Evolutionary conservation across 1,140 invertebrate species (phyloP), one percentile per base, ranked within the genome.

Genomic region (Plodia interpunctella): DNA sequence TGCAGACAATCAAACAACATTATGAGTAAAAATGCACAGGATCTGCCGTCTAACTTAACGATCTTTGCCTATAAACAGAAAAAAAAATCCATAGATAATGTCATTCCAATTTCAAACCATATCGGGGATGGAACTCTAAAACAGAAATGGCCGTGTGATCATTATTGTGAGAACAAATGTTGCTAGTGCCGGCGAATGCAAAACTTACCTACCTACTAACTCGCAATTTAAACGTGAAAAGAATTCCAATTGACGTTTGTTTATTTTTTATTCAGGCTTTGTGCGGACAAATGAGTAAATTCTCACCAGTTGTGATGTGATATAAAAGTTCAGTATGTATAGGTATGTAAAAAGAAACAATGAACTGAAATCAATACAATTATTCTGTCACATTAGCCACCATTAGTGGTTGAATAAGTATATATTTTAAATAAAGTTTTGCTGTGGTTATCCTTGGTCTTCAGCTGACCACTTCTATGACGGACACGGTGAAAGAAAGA

Each of bases 141-240:
- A 44, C 15, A 3, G 15, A 44, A 44, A 44, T 44, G 38, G 38
- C 38, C 38, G 38, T 17, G 38, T 17, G 13, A 44, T 44, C 13
- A 44, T 44, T 44, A 44, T 15, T 44, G 38, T 44, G 38, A 44
- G 38, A 44, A 44, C 38, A 44, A 44, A 44, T 44, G 38, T 44
- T 3, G 32, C 8, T 35, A 35, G 32, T 15, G 38, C 8, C 38
- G 38, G 38, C 38, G 15, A n/a, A 44, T 17, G 38, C n/a, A 15
- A 44, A 44, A 13, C 5, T 38, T 8, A n/a, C n/a, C n/a, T n/a
- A n/a, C n/a, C n/a, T 44, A 15, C 38, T 44, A 44, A 44, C 38
- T 44, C 38, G 38, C 38, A 44, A 44, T 44, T 44, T 44, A 10
- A 32, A 44, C 38, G 38, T 5, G 38, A 44, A 15, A 44, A 15